phyloP scores from a whole-genome alignment of 2,888 invertebrate species.

The Clostera curtula region DNA sequence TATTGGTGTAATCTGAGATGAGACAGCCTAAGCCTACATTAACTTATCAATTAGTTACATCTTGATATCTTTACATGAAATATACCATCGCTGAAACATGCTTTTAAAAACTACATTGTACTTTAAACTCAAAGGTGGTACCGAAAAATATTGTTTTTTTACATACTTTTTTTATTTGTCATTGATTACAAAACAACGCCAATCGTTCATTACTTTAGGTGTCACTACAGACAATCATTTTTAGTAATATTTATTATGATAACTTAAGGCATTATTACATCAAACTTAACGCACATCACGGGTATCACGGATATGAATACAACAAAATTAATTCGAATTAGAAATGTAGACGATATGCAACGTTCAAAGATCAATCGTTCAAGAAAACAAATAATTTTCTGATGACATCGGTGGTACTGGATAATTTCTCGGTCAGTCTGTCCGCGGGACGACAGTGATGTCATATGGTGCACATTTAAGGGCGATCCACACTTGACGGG shows the following conservation, averaged over 20 bases:
- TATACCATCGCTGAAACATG: conserved; percentile 63
- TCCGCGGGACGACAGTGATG: conserved; percentile 34
- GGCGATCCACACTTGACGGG: no score
- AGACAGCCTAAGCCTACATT: conserved; percentile 62
- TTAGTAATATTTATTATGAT: conserved; percentile 53
- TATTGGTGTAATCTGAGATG: conserved; percentile 61
- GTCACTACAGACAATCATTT: conserved; percentile 56
- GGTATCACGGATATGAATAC: conserved; percentile 62
- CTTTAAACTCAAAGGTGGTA: conserved; percentile 74
- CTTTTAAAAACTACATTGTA: conserved; percentile 68
- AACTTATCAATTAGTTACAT: conserved; percentile 58
- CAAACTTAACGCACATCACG: conserved; percentile 59
- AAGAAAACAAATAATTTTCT: conserved; percentile 42
- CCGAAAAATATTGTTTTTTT: conserved; percentile 48
- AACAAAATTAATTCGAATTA: conserved; percentile 65
- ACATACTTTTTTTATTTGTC: conserved; percentile 53
- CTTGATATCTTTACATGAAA: conserved; percentile 59
- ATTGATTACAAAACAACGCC: conserved; percentile 49
- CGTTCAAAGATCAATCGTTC: conserved; percentile 63
- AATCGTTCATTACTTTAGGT: conserved; percentile 57
- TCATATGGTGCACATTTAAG: conserved; percentile 39
- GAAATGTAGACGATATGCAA: conserved; percentile 74
- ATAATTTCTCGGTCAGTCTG: conserved; percentile 55
- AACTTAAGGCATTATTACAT: conserved; percentile 54
- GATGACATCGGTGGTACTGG: conserved; percentile 68